Evolutionary conservation across 2,797 vertebrate species (phyloP).

Genomic region (Poecile montanus): DNA sequence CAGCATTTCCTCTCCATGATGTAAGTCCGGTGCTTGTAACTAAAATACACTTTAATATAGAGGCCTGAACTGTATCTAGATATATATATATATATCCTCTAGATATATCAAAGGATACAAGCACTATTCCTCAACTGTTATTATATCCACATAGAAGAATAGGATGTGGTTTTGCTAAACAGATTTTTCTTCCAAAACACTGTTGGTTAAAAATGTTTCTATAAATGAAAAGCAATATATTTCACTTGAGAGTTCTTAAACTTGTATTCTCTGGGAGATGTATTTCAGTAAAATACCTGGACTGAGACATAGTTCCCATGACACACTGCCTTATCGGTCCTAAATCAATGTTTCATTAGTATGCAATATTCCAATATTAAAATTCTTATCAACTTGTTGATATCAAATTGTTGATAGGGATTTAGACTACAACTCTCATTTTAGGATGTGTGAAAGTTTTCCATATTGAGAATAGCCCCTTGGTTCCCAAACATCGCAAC

Average conservation of each 20-base stretch:
- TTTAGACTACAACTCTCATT: background rate
- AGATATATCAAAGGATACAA: background rate
- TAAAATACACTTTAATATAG: background rate
- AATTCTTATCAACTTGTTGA: background rate
- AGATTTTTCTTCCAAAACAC: background rate
- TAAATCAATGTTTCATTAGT: background rate
- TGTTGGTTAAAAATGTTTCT: background rate
- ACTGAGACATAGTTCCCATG: background rate
- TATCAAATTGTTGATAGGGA: background rate
- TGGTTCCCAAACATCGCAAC: background rate
- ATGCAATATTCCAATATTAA: background rate
- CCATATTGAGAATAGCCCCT: background rate
- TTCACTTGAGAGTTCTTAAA: background rate
- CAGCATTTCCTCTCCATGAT: slow-evolving; percentile 92
- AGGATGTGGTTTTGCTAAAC: background rate
- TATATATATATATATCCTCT: background rate
- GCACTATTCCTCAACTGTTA: background rate
- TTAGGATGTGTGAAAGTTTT: background rate
- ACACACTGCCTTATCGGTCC: background rate
- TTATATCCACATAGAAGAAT: background rate
- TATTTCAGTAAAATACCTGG: background rate
- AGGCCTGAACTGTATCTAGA: background rate
- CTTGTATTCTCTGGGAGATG: background rate
- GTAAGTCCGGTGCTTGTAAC: slow-evolving; percentile 75
- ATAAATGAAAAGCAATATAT: background rate